Percentiles rank a stretch among this genome's conserved stretches.
phyloP scores from a whole-genome alignment of 1,140 invertebrate species.

The Zaprionus tsacasi region DNA sequence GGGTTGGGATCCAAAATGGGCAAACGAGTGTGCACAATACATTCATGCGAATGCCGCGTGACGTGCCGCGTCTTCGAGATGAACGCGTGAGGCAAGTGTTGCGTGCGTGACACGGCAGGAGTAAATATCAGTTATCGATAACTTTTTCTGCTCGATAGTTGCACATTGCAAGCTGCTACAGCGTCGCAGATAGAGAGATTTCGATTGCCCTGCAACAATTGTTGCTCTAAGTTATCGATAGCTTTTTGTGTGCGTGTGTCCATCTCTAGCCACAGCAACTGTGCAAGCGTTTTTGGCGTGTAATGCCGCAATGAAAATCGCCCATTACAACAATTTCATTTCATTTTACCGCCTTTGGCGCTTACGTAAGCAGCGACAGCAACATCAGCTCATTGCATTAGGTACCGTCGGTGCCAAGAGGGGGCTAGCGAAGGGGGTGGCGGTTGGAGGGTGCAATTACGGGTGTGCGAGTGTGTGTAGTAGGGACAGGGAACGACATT shows the following conservation, averaged over 20 bases:
- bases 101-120: background rate
- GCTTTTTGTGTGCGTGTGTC: background rate
- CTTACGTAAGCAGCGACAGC: conserved; percentile 67
- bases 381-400: conserved; percentile 48
- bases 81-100: background rate
- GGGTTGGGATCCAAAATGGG: conserved; percentile 37
- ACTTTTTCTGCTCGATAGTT: background rate
- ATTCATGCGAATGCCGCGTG: conserved; percentile 30
- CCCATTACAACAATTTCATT: conserved; percentile 81
- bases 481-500: conserved; percentile 62
- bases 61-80: conserved; percentile 14
- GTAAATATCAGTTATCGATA: background rate
- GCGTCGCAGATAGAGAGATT: too few relatives aligned
- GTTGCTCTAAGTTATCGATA: background rate
- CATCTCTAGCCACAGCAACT: conserved; percentile 40
- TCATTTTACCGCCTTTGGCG: conserved; percentile 73
- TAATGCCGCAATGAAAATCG: conserved; percentile 78
- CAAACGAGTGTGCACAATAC: conserved; percentile 19
- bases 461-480: conserved; percentile 8
- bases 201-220: background rate
- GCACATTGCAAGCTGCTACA: background rate
- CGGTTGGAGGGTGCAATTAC: background rate
- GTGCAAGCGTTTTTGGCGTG: conserved; percentile 61
- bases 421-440: background rate
- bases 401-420: conserved; percentile 41